Evolutionary conservation across 2,797 vertebrate genomes (phyloP), one percentile per base, ranked within the genome.

Genomic region (Clarias platycephalus): DNA sequence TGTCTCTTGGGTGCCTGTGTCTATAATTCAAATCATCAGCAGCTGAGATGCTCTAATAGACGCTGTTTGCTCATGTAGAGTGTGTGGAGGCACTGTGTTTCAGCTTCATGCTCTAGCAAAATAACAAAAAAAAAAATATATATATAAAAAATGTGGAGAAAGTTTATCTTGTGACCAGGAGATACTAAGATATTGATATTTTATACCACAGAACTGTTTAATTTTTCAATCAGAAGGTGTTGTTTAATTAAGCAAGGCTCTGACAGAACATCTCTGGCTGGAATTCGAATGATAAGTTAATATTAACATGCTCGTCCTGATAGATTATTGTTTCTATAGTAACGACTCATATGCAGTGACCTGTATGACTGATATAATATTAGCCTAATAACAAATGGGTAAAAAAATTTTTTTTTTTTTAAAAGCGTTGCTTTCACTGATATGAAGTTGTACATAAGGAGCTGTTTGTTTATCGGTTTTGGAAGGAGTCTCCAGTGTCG

Each of bases 1-100:
- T 80, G 63, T 80, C 85, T 85, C 77, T 84, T 86, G 82, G 80
- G 85, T 83, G 82, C 86, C 77, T 53, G 71, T 79, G 60, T 64
- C 71, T 81, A 74, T 81, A 86, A 85, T 88, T 85, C 58, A 86
- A 88, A 76, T 88, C 86, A 85, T 58, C 79, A 49, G 80, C 26
- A 28, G 71, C 49, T 78, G 20, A 78, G 64, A 55, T 24, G 57
- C 70, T 84, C 10, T 71, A 85, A 72, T 24, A 86, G 57, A 86
- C 31, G 68, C 66, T 80, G 81, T 80, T 83, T 80, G 66, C 70
- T 83, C 49, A 40, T 37, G 37, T 49, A 18, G 53, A 72, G 74
- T 4, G 24, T 49, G 20, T 55, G 55, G 62, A 78, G 70, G 37
- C 37, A 12, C 57, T 49, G 64, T 24, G 74, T 4, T 81, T 64